Evolutionary conservation across 2,888 invertebrate species (phyloP).

Genomic region (Clivina fossor): DNA sequence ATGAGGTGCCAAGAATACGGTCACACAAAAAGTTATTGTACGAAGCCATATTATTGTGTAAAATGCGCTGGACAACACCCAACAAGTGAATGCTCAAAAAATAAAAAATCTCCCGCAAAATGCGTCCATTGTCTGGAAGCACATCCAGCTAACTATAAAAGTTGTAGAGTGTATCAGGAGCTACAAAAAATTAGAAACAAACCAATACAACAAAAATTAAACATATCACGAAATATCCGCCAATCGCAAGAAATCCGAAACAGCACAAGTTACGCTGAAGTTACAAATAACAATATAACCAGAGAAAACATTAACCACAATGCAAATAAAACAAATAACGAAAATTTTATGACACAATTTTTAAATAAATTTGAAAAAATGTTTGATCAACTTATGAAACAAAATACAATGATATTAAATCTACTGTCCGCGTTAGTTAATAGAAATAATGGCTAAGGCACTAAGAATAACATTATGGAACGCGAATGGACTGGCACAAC

Average conservation of each 20-base stretch:
- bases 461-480: slow-evolving; percentile 5
- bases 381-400: not conserved
- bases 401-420: not conserved
- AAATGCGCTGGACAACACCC: slow-evolving; percentile 35
- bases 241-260: not conserved
- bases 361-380: not conserved
- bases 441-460: not conserved
- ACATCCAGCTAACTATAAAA: slow-evolving; percentile 37
- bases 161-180: slow-evolving; percentile 29
- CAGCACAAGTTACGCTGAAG: slow-evolving; percentile 13
- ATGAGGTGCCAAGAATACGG: slow-evolving; percentile 38
- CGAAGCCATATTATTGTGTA: slow-evolving; percentile 32
- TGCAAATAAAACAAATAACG: slow-evolving; percentile 9
- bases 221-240: not conserved
- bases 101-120: slow-evolving; percentile 27
- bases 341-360: not conserved
- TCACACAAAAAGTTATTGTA: slow-evolving; percentile 40
- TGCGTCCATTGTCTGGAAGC: slow-evolving; percentile 33
- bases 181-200: slow-evolving; percentile 4
- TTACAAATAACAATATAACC: slow-evolving; percentile 4
- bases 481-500: not conserved
- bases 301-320: too few relatives aligned
- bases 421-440: not conserved
- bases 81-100: slow-evolving; percentile 27
- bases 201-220: not conserved